Conservation (phyloP, 2,797 vertebrate genomes). For the Gymnoscopelus microlampas region DNA sequence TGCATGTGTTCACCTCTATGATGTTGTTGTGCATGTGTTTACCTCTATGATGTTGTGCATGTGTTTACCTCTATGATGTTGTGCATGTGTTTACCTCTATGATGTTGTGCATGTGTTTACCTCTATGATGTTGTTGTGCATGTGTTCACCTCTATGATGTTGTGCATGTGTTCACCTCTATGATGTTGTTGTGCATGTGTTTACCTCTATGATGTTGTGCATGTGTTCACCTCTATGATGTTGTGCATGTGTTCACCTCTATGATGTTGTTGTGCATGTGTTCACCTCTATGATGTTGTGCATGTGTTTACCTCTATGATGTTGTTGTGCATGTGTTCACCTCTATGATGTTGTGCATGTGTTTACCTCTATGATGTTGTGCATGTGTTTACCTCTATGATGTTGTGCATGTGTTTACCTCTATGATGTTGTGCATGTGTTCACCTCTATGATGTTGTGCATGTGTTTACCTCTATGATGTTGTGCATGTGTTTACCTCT, state of each 20-base stretch:
- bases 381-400: too few relatives aligned
- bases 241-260: conserved; percentile 72
- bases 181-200: too few relatives aligned
- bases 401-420: too few relatives aligned
- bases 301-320: too few relatives aligned
- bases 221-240: neutral
- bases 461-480: conserved; percentile 83
- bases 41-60: conserved; percentile 88
- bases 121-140: neutral
- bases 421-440: too few relatives aligned
- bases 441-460: neutral
- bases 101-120: too few relatives aligned
- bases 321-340: too few relatives aligned
- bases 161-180: too few relatives aligned
- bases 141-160: conserved; percentile 84
- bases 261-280: conserved; percentile 81
- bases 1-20: neutral
- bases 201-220: too few relatives aligned
- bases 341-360: neutral
- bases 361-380: conserved; percentile 87
- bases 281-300: too few relatives aligned
- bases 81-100: too few relatives aligned
- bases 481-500: conserved; percentile 22
- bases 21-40: conserved; percentile 14
- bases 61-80: too few relatives aligned